Percentiles rank a stretch among this genome's conserved stretches.
Conservation (phyloP, 2,113 vertebrate genomes). For the Sarotherodon lohbergeri region DNA sequence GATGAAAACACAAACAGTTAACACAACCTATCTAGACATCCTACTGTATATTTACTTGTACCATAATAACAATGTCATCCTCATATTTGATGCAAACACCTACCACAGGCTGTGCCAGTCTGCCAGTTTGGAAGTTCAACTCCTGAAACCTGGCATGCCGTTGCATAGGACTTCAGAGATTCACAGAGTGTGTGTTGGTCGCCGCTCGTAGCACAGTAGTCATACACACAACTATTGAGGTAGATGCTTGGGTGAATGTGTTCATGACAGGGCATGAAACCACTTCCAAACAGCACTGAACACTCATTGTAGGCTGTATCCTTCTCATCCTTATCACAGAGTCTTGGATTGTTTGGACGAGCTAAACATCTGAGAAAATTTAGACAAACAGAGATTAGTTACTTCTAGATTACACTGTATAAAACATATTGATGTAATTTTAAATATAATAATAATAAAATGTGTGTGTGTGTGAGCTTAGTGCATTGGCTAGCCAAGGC, state of each 20-base stretch:
- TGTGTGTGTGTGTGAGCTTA: neutral
- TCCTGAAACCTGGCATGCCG: conserved; percentile 69
- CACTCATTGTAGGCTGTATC: conserved; percentile 59
- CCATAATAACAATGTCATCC: neutral
- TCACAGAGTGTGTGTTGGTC: conserved; percentile 59
- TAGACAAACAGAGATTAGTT: neutral
- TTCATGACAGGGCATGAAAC: conserved; percentile 68
- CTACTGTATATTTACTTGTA: neutral
- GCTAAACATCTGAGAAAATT: conserved; percentile 54
- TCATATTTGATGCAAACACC: neutral
- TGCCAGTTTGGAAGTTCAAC: conserved; percentile 67
- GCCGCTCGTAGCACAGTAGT: conserved; percentile 67
- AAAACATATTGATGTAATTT: neutral
- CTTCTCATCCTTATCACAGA: conserved; percentile 46
- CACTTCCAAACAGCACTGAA: conserved; percentile 37
- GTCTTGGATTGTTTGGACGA: conserved; percentile 33
- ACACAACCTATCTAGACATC: neutral
- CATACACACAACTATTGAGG: conserved; percentile 68
- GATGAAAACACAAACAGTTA: neutral
- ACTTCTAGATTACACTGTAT: neutral
- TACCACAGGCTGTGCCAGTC: conserved; percentile 68
- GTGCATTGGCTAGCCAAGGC: neutral
- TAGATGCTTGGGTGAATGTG: conserved; percentile 63
- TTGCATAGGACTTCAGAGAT: conserved; percentile 70
- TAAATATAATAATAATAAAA: neutral